These are phyloP conservation scores for Brachionus angularis DNA, from an alignment of 1,140 invertebrate species.

Conservation along the genomic window DNA sequence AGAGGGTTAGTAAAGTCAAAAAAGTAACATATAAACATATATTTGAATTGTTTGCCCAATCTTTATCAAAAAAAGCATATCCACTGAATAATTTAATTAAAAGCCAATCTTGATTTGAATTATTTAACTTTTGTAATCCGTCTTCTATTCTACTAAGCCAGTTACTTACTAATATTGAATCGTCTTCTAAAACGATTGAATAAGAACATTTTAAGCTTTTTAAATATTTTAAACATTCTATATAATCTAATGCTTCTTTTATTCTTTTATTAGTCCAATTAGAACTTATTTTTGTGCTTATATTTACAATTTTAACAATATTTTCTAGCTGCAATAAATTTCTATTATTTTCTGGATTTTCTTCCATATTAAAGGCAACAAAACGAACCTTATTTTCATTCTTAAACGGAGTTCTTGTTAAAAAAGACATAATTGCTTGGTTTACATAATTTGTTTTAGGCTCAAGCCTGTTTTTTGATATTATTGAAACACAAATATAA, in stretches of 20 bases:
- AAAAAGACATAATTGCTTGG: constrained; percentile 24
- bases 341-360: not conserved
- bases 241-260: constrained; percentile 27
- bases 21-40: not conserved
- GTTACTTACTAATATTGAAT: constrained; percentile 4
- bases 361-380: constrained; percentile 23
- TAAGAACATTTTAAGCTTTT: constrained; percentile 9
- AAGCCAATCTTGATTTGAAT: not conserved
- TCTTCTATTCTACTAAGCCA: constrained; percentile 8
- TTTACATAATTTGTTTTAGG: constrained; percentile 12
- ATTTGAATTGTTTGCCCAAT: not conserved
- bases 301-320: constrained; percentile 14
- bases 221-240: not conserved
- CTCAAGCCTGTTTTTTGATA: constrained; percentile 7
- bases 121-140: not conserved
- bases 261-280: not conserved
- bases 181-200: constrained; percentile 14
- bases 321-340: not conserved
- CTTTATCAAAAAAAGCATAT: constrained; percentile 26
- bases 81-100: constrained; percentile 12
- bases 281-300: not conserved
- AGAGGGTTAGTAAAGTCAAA: not conserved
- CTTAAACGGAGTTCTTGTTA: not conserved
- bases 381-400: not conserved
- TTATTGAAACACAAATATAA: not conserved